These are phyloP conservation scores for Eriocheir sinensis DNA, from an alignment of 1,140 invertebrate genomes.

Conservation along the genomic window DNA sequence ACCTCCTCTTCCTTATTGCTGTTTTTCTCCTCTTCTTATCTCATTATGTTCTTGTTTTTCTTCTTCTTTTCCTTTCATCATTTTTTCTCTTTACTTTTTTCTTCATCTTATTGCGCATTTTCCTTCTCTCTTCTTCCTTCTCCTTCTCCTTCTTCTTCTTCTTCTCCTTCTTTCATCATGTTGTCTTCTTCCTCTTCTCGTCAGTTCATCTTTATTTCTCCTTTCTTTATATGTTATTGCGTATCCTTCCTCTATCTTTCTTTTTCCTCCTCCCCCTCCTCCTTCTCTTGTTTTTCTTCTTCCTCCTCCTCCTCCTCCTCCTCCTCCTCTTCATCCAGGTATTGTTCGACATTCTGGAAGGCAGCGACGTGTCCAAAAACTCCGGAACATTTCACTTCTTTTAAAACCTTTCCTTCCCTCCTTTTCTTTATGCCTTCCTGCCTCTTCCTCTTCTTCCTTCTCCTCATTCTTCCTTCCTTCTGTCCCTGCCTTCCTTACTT, in stretches of 20 bases:
- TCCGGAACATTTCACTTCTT: neutral
- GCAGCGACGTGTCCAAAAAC: neutral
- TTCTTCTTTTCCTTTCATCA: neutral
- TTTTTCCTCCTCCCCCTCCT: neutral
- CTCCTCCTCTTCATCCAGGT: neutral
- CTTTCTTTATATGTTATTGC: too few relatives aligned
- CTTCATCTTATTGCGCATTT: neutral
- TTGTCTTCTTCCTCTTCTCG: neutral
- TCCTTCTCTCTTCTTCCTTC: too few relatives aligned
- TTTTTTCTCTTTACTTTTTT: neutral
- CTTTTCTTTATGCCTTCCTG: too few relatives aligned
- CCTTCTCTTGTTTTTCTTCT: too few relatives aligned
- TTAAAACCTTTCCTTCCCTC: too few relatives aligned
- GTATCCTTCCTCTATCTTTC: neutral
- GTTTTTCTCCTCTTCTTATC: neutral
- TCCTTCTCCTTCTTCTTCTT: neutral
- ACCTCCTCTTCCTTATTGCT: neutral
- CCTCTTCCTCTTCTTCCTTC: too few relatives aligned
- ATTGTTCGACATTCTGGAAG: neutral
- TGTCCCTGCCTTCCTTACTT: too few relatives aligned
- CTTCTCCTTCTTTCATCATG: neutral
- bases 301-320: neutral
- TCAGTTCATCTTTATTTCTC: too few relatives aligned
- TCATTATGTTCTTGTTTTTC: neutral
- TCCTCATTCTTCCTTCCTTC: too few relatives aligned